These are phyloP conservation scores for Cryptosula pallasiana DNA, from an alignment of 2,888 invertebrate genomes.

Conservation along the genomic window DNA sequence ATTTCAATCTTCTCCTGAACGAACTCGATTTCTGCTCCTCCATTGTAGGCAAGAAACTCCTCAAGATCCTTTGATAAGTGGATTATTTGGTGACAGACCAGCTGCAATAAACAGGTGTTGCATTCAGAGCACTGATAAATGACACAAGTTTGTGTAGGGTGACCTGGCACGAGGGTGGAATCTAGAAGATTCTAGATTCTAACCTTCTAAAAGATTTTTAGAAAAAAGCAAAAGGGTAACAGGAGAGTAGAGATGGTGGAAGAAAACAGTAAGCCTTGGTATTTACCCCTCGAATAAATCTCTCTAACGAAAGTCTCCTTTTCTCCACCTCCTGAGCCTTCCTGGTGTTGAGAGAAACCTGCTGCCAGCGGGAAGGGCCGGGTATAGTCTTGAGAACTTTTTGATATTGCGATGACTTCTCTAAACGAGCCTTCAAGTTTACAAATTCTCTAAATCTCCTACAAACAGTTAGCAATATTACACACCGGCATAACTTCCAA, in stretches of 20 bases:
- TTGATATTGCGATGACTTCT: not conserved
- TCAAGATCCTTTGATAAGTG: not conserved
- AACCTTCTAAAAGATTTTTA: too few species aligned
- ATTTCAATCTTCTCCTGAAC: conserved; percentile 17
- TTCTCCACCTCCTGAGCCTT: conserved; percentile 14
- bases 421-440: not conserved
- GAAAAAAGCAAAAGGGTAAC: too few species aligned
- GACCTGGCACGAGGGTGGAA: too few species aligned
- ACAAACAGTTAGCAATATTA: not conserved
- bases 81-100: not conserved
- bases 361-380: conserved; percentile 3
- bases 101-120: not conserved
- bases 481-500: too few species aligned
- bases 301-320: not conserved
- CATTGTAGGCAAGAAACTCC: conserved; percentile 19
- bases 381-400: not conserved
- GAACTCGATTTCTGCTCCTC: conserved; percentile 20
- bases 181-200: too few species aligned
- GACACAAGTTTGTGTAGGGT: too few species aligned
- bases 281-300: not conserved
- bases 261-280: not conserved
- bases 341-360: not conserved
- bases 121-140: too few species aligned
- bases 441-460: conserved; percentile 6
- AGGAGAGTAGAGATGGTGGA: too few species aligned